Evolutionary conservation across 2,888 invertebrate genomes (phyloP).

Genomic region (Macropis europaea): DNA sequence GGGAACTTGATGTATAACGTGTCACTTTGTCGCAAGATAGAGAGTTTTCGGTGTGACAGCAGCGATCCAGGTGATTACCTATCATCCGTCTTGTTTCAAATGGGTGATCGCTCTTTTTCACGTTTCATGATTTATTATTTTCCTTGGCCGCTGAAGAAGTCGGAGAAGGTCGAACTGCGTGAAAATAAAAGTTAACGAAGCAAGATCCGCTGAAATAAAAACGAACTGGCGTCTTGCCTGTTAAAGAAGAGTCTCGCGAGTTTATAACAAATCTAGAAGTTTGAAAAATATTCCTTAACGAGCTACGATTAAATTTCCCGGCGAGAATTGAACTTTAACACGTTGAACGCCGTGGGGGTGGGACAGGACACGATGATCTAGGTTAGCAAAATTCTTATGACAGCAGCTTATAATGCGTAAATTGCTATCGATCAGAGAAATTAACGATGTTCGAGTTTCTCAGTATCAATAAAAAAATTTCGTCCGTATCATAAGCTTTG

Average conservation of each 20-base stretch:
- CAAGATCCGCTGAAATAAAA: not conserved
- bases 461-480: too few relatives aligned
- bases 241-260: not conserved
- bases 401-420: too few relatives aligned
- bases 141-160: not conserved
- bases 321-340: too few relatives aligned
- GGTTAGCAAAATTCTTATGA: too few relatives aligned
- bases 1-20: not conserved
- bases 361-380: too few relatives aligned
- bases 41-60: not conserved
- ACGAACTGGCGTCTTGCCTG: not conserved
- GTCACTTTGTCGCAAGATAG: not conserved
- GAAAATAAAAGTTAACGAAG: not conserved
- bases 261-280: too few relatives aligned
- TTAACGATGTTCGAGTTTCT: too few relatives aligned
- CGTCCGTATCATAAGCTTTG: too few relatives aligned
- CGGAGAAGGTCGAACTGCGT: not conserved
- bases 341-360: too few relatives aligned
- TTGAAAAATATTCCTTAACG: not conserved
- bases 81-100: slow-evolving; percentile 14
- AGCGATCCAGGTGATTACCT: slow-evolving; percentile 18
- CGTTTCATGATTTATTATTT: slow-evolving; percentile 28
- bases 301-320: too few relatives aligned
- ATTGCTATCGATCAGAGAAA: too few relatives aligned
- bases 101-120: slow-evolving; percentile 23